Percentiles rank a stretch among this genome's conserved stretches.
These are phyloP conservation scores for Bombus polaris DNA, from an alignment of 1,140 invertebrate genomes.

Conservation along the genomic window DNA sequence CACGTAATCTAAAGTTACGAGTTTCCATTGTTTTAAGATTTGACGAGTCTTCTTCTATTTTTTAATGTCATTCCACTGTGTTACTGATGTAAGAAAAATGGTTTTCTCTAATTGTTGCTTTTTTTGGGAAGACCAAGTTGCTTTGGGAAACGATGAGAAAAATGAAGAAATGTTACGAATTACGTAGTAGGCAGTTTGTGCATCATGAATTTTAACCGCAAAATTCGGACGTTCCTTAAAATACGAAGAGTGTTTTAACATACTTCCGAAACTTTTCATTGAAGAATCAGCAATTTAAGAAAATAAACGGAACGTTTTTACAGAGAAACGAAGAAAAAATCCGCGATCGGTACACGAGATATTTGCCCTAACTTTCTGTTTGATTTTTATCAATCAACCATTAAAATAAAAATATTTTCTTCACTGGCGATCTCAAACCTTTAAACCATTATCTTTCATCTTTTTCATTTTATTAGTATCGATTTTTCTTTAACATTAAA, in stretches of 20 bases:
- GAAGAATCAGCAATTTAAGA: neutral
- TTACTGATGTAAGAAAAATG: too few species aligned
- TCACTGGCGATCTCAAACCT: neutral
- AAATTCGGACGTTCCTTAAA: neutral
- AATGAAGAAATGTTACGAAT: neutral
- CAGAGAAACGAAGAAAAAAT: neutral
- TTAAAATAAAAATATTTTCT: neutral
- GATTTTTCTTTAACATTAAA: neutral
- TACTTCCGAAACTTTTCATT: neutral
- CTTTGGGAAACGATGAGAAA: neutral
- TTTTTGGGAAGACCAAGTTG: too few species aligned
- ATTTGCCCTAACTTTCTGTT: too few species aligned
- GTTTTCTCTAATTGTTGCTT: too few species aligned
- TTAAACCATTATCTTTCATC: neutral
- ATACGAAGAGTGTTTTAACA: neutral
- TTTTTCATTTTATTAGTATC: neutral
- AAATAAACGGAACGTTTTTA: neutral
- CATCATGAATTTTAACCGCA: neutral
- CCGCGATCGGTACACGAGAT: too few species aligned
- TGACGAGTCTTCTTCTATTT: too few species aligned
- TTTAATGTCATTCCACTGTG: too few species aligned
- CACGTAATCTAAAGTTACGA: too few species aligned
- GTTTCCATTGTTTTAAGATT: too few species aligned
- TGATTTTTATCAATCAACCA: neutral
- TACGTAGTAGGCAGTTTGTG: neutral